Evolutionary conservation across 64 coral and sea anemone species (phyloP).

Genomic region (Dendrophyllia cribrosa): DNA sequence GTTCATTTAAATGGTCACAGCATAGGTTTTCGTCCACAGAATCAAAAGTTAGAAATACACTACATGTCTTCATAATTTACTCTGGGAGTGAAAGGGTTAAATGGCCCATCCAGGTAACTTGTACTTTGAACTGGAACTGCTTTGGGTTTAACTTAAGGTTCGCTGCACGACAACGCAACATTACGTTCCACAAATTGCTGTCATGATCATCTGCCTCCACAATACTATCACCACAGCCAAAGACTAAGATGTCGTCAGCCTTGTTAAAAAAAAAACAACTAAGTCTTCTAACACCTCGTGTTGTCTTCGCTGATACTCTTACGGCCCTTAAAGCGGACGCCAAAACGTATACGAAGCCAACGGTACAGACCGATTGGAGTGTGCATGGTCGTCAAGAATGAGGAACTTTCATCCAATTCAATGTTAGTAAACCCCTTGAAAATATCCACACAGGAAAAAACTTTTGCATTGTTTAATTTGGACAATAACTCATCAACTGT

Average conservation of each 20-base stretch:
- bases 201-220: constrained; percentile 69
- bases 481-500: constrained; percentile 44
- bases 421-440: constrained; percentile 69
- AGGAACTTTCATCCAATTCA: background rate
- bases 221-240: constrained; percentile 56
- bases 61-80: no score
- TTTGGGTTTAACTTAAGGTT: constrained; percentile 64
- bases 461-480: constrained; percentile 65
- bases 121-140: constrained; percentile 59
- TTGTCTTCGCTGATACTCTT: no score
- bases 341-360: no score
- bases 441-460: constrained; percentile 53
- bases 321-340: no score
- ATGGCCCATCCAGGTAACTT: constrained; percentile 58
- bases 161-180: constrained; percentile 46
- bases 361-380: no score
- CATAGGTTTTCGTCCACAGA: no score
- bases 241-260: constrained; percentile 76
- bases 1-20: no score
- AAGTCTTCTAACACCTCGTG: constrained; percentile 55
- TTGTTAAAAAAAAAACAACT: constrained; percentile 53
- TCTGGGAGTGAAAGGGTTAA: no score
- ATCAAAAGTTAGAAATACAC: no score
- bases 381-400: no score
- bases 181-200: constrained; percentile 56